A percentile compares a stretch with the other conserved stretches of the same genome.
Evolutionary conservation across 2,888 invertebrate genomes (phyloP).

Genomic region (Lapara coniferarum): DNA sequence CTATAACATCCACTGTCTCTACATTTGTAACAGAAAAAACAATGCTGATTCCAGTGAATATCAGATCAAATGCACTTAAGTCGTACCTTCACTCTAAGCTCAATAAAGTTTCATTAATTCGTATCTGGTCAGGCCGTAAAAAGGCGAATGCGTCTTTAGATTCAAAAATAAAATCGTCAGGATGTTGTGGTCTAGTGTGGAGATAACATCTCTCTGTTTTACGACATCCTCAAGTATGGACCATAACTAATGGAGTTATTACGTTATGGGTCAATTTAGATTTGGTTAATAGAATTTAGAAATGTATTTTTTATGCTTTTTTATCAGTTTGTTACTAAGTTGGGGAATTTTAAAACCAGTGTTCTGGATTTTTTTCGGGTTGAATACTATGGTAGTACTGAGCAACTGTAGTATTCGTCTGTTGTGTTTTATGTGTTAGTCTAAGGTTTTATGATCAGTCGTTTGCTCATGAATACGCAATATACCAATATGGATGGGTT

Average conservation of each 20-base stretch:
- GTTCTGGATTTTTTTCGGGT: background rate
- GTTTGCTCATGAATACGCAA: too few species aligned
- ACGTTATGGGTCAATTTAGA: constrained; percentile 13
- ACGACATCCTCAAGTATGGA: background rate
- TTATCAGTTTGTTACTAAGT: background rate
- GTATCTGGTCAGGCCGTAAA: constrained; percentile 10
- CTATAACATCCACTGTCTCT: too few species aligned
- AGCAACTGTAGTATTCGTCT: too few species aligned
- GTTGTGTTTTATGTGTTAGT: too few species aligned
- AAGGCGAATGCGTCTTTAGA: constrained; percentile 11
- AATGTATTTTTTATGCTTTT: background rate
- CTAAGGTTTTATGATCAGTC: too few species aligned
- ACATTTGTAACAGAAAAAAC: background rate
- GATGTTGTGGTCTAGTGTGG: constrained; percentile 8
- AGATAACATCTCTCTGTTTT: background rate
- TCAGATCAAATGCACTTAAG: background rate
- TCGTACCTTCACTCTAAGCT: background rate
- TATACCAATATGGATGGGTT: too few species aligned
- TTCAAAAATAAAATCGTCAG: constrained; percentile 15
- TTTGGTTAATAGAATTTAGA: constrained; percentile 11
- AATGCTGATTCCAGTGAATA: background rate
- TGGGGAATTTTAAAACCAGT: background rate
- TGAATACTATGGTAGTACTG: too few species aligned
- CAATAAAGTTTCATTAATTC: constrained; percentile 17
- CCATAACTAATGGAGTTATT: constrained; percentile 9